Conservation (phyloP, 2,888 invertebrate species). For the Trachelus tabidus region DNA sequence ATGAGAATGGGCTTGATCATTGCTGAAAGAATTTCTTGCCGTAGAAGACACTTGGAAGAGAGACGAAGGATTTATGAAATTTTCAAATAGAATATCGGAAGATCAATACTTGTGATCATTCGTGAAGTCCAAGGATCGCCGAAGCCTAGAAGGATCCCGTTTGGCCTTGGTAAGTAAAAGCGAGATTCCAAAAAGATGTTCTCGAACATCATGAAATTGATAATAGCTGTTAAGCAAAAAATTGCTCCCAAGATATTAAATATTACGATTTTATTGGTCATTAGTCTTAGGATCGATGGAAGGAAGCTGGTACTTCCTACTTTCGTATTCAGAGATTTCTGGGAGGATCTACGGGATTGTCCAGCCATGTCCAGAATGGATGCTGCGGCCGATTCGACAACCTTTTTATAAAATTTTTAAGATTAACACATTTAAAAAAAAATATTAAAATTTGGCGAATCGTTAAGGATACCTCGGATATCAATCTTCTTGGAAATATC, state of each 20-base stretch:
- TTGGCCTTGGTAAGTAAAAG: constrained; percentile 69
- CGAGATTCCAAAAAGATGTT: constrained; percentile 71
- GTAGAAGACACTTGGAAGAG: neutral
- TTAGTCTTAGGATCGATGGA: constrained; percentile 67
- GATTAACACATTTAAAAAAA: neutral
- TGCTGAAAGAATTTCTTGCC: constrained; percentile 46
- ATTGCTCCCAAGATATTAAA: constrained; percentile 68
- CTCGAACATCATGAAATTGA: constrained; percentile 70
- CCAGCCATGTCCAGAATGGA: constrained; percentile 68
- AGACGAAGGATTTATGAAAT: constrained; percentile 7
- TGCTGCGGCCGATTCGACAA: constrained; percentile 71
- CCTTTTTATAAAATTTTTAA: constrained; percentile 49
- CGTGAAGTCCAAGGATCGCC: constrained; percentile 70
- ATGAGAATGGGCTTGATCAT: constrained; percentile 71
- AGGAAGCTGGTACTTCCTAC: constrained; percentile 62
- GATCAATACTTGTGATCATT: constrained; percentile 62
- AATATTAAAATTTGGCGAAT: neutral
- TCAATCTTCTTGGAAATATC: constrained; percentile 70
- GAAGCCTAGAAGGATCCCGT: constrained; percentile 64
- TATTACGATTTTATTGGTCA: constrained; percentile 70
- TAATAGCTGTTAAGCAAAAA: constrained; percentile 68
- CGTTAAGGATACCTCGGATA: constrained; percentile 54
- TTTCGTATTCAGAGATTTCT: constrained; percentile 28
- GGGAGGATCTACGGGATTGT: constrained; percentile 35
- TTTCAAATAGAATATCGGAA: neutral